Evolutionary conservation across 2,797 vertebrate genomes (phyloP).

Genomic region (Siniperca scherzeri): DNA sequence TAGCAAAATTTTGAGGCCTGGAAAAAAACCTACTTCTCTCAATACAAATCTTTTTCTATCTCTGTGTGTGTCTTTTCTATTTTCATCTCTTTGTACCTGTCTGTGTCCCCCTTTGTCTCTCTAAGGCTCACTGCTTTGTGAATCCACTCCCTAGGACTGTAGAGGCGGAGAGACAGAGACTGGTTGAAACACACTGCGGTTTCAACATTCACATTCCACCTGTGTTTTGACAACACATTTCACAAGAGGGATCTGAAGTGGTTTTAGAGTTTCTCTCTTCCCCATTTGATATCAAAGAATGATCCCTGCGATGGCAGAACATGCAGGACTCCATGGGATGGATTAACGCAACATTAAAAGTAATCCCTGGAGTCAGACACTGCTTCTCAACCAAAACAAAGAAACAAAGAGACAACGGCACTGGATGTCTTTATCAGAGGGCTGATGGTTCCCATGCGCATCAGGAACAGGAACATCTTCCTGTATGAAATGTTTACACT

Average conservation of each 20-base stretch:
- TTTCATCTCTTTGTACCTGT: conserved; percentile 63
- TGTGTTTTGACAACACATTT: conserved; percentile 87
- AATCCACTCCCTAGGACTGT: conserved; percentile 64
- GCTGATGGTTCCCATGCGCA: conserved; percentile 61
- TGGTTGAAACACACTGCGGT: conserved; percentile 77
- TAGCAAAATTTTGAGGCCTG: conserved; percentile 10
- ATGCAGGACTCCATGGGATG: conserved; percentile 79
- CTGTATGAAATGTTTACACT: conserved; percentile 73
- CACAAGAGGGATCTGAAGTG: conserved; percentile 81
- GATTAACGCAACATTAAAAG: conserved; percentile 84
- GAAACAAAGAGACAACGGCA: conserved; percentile 68
- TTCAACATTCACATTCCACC: conserved; percentile 78
- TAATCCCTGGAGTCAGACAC: conserved; percentile 83
- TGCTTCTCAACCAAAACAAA: conserved; percentile 62
- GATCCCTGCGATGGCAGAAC: conserved; percentile 84
- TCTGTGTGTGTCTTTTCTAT: conserved; percentile 35
- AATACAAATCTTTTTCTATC: conserved; percentile 21
- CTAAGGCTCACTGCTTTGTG: conserved; percentile 69
- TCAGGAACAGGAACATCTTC: conserved; percentile 58
- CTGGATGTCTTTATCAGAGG: conserved; percentile 69
- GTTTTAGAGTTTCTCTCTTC: conserved; percentile 81
- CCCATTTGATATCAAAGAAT: conserved; percentile 85
- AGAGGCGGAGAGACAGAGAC: conserved; percentile 76
- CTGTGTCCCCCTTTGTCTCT: conserved; percentile 53
- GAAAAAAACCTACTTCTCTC: conserved; percentile 8